phyloP scores from a whole-genome alignment of 2,888 invertebrate genomes.

The Cryptosula pallasiana region DNA sequence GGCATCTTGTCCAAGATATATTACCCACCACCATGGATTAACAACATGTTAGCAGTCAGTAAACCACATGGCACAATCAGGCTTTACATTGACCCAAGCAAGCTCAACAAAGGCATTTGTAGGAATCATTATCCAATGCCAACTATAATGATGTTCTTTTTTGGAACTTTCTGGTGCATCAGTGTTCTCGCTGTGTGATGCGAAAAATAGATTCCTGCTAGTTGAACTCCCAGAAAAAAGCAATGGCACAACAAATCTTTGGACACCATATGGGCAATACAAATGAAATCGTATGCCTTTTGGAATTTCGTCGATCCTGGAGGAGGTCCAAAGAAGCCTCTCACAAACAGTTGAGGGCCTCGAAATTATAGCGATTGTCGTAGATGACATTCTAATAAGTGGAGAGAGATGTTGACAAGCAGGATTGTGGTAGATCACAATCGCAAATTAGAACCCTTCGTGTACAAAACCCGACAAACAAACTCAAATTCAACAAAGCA shows the following conservation, averaged over 20 bases:
- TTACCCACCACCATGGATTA: neutral
- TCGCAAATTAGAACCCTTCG: neutral
- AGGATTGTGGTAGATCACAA: conserved; percentile 9
- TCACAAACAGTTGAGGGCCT: neutral
- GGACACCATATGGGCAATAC: neutral
- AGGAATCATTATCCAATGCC: conserved; percentile 12
- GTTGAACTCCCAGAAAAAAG: neutral
- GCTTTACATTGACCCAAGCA: neutral
- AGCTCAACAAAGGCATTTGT: conserved; percentile 3
- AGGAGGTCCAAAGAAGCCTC: conserved; percentile 16
- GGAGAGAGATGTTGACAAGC: neutral
- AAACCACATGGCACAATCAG: neutral
- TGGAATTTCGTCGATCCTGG: neutral
- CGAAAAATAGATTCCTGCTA: neutral
- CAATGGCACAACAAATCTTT: neutral
- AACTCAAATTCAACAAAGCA: conserved; percentile 2
- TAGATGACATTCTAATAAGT: conserved; percentile 11
- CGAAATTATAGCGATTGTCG: neutral
- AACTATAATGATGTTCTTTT: too few species aligned
- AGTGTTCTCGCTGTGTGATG: conserved; percentile 11
- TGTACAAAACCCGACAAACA: neutral
- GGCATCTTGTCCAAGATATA: neutral
- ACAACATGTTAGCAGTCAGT: conserved; percentile 6
- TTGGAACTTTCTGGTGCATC: neutral
- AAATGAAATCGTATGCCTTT: neutral